Base-by-base conservation (phyloP, 2,113 vertebrate species). In the Chascanopsetta lugubris region DNA sequence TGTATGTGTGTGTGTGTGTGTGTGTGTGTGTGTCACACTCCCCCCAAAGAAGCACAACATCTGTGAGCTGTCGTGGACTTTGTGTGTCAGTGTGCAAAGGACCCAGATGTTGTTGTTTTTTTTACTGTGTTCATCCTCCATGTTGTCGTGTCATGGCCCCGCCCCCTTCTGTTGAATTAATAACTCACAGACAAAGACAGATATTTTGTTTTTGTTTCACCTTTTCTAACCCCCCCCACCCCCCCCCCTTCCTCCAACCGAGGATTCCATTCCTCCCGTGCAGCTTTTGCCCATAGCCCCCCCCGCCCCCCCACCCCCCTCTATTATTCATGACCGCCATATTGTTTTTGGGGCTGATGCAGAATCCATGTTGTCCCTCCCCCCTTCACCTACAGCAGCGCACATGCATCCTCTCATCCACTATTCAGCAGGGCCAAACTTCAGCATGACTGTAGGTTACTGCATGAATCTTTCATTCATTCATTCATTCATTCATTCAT, bases 271-370 rank as follows among this genome's bases (percentile, higher is more conserved):
- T 61, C 80, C 2, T 13, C 21, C 45, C 61, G 59, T 68, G 32
- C 56, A 38, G 20, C 49, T 48, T 53, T 48, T 53, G 67, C 79
- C 81, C 78, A 77, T 79, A 79, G 77, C 75, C 72, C 70, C 22
- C 12, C n/a, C n/a, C n/a, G n/a, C n/a, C n/a, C 79, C 81, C 78
- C 75, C 77, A 79, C 75, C 75, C 72, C 70, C 22, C 12, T 83
- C 13, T 75, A 82, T 88, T 78, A 82, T 90, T 69, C 77, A 90
- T 85, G 69, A 83, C 36, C 26, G 29, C 67, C 43, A 84, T 81
- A 80, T 88, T 85, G 79, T 84, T 88, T 69, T 74, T 69, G 40
- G 20, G 69, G 45, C 59, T 6, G 24, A 82, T 72, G 48, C 63
- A 56, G 76, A 67, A 68, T 65, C 48, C 65, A 48, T 76, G 63